Conservation (phyloP, 2,888 invertebrate species). For the Tuberolachnus salignus region DNA sequence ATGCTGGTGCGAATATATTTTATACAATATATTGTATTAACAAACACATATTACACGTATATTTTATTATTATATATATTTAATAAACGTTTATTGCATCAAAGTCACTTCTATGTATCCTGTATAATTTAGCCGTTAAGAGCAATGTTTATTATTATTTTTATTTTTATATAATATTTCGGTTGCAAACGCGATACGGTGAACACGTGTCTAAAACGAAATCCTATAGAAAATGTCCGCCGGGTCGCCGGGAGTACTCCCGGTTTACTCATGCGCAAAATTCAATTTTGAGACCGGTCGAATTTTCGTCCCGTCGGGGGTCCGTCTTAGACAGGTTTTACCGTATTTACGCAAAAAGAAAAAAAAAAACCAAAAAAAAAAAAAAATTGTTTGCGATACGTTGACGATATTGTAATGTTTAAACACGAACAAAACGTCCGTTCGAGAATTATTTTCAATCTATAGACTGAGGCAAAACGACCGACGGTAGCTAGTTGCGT, state of each 20-base stretch:
- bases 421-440: too few species aligned
- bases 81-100: conserved; percentile 53
- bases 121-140: conserved; percentile 25
- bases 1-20: conserved; percentile 34
- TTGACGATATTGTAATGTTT: too few species aligned
- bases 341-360: too few species aligned
- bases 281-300: not conserved
- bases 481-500: too few species aligned
- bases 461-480: too few species aligned
- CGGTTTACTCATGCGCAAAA: too few species aligned
- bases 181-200: conserved; percentile 5
- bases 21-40: conserved; percentile 46
- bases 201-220: too few species aligned
- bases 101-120: conserved; percentile 32
- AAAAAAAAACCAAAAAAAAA: too few species aligned
- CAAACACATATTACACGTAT: conserved; percentile 38
- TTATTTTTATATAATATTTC: not conserved
- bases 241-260: too few species aligned
- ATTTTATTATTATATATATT: conserved; percentile 14
- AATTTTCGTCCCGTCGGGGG: not conserved
- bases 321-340: too few species aligned
- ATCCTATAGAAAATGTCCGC: not conserved
- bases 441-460: too few species aligned
- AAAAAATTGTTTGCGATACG: too few species aligned
- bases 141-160: not conserved